Evolutionary conservation across 1,140 invertebrate species (phyloP).

Genomic region (Temnothorax curvispinosus): DNA sequence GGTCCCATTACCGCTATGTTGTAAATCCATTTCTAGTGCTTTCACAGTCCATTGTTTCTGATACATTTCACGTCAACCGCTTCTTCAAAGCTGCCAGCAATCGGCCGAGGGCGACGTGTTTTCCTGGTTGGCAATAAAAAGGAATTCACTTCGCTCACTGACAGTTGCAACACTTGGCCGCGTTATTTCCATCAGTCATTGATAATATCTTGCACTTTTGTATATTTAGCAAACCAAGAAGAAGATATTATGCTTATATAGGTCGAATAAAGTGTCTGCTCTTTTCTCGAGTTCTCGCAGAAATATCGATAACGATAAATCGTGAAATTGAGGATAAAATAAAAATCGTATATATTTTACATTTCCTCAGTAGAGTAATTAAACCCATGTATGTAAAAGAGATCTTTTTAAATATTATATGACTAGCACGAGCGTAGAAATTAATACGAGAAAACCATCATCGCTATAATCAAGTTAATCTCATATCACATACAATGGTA

Average conservation of each 20-base stretch:
- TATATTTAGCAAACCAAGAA: slow-evolving; percentile 14
- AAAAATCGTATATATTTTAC: not conserved
- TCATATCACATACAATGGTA: slow-evolving; percentile 24
- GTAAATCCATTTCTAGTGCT: slow-evolving; percentile 74
- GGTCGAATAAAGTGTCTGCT: not conserved
- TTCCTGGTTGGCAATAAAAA: slow-evolving; percentile 54
- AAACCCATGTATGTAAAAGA: not conserved
- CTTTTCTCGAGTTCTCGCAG: not conserved
- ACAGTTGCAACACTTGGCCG: slow-evolving; percentile 19
- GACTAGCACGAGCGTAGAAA: not conserved
- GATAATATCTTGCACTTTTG: not conserved
- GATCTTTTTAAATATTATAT: not conserved
- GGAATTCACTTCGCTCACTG: slow-evolving; percentile 38
- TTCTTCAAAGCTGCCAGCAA: slow-evolving; percentile 63
- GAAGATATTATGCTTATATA: not conserved
- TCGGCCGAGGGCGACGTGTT: slow-evolving; percentile 13
- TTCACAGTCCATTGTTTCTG: slow-evolving; percentile 76
- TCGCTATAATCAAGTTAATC: slow-evolving; percentile 4
- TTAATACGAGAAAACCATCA: slow-evolving; percentile 18
- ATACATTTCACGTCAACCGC: slow-evolving; percentile 77
- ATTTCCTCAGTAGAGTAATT: not conserved
- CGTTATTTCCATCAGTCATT: slow-evolving; percentile 27
- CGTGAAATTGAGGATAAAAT: not conserved
- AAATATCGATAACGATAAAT: not conserved
- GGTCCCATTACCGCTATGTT: slow-evolving; percentile 57